Base-by-base conservation (phyloP, 2,113 vertebrate species). In the Heterocephalus glaber region DNA sequence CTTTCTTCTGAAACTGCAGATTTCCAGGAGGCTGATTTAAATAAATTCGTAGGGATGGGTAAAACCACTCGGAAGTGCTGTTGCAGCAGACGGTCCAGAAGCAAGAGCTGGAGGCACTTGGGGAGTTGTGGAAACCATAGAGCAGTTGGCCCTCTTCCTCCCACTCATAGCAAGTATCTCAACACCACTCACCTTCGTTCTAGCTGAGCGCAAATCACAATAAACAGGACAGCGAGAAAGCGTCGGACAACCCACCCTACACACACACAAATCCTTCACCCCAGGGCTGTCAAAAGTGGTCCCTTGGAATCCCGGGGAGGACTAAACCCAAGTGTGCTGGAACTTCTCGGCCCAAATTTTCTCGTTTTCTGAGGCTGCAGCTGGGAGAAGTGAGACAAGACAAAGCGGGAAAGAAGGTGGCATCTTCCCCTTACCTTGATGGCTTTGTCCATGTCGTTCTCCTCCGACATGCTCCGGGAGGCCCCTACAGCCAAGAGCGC, bases 381-480 rank as follows among this genome's bases (percentile, higher is more conserved):
- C 22, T 17, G 24, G 83, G 28, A 86, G 65, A 17, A 96, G 83
- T 5, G 81, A 38, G 92, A 19, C 72, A 30, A n/a, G 54, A 88
- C 81, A 86, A 74, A 74, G 89, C 22, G 3, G 66, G 52, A 44
- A 5, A 38, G 19, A 5, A 38, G 19, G 49, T n/a, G 83, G 74
- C 83, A 60, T 28, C 49, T 52, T 63, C 82, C 63, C 10, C 88
- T 96, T 96, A 98, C 97, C 96, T 96, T 97, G 89, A 98, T 98
- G 97, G 96, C 81, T 96, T 95, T 97, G 91, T 98, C 97, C 97
- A 97, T 97, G 83, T 96, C 96, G 74, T 76, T 93, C 22, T 95
- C 95, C 72, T 94, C 96, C 30, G 97, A 97, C 97, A 97, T 97
- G 79, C 97, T 97, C 96, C 94, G 82, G 74, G 47, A 79, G 49